Percentiles rank a stretch among this genome's conserved stretches.
These are phyloP conservation scores for Troides aeacus DNA, from an alignment of 2,888 invertebrate species.

Conservation along the genomic window DNA sequence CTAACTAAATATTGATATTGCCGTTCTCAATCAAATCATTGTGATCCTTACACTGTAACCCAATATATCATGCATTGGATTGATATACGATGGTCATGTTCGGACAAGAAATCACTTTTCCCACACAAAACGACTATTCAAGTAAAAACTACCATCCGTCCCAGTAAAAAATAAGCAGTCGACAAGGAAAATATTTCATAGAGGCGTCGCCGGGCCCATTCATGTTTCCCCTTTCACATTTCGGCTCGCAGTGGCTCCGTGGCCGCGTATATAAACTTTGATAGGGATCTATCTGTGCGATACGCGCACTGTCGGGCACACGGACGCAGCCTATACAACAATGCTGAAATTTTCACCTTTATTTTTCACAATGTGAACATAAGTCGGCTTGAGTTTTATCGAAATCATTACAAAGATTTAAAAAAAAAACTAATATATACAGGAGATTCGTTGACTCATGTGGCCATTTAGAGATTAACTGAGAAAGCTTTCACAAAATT, in stretches of 20 bases:
- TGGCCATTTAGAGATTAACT: no score
- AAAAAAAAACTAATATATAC: not conserved
- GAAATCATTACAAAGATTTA: not conserved
- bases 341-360: slow-evolving; percentile 1
- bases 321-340: slow-evolving; percentile 9
- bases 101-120: slow-evolving; percentile 28
- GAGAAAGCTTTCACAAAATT: no score
- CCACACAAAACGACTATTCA: slow-evolving; percentile 27
- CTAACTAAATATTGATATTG: not conserved
- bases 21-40: not conserved
- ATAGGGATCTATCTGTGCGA: slow-evolving; percentile 20
- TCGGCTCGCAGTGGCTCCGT: slow-evolving; percentile 23
- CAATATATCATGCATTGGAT: slow-evolving; percentile 11
- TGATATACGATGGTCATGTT: slow-evolving; percentile 26
- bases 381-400: not conserved
- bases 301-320: slow-evolving; percentile 8
- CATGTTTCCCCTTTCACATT: slow-evolving; percentile 28
- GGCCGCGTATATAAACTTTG: slow-evolving; percentile 20
- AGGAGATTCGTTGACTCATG: no score
- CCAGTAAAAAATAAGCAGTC: slow-evolving; percentile 29
- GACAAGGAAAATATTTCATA: slow-evolving; percentile 28
- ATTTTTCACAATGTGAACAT: not conserved
- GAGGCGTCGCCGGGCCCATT: slow-evolving; percentile 26
- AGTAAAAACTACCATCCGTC: slow-evolving; percentile 29
- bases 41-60: not conserved